Conservation (phyloP, 2,797 vertebrate genomes). For the Helostoma temminkii region DNA sequence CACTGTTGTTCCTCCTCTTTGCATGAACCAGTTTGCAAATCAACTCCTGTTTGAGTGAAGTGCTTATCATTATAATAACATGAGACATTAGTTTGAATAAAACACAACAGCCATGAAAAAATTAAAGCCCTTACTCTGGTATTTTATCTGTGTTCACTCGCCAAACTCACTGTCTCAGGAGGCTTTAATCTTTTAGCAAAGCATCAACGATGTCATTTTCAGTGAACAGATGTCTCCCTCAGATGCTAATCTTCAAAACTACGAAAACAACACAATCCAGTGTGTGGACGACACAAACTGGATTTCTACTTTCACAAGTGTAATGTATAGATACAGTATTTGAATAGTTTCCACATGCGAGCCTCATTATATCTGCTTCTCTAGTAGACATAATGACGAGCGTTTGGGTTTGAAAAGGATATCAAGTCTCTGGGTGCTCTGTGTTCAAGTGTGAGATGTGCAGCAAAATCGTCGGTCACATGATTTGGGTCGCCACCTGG, state of each 20-base stretch:
- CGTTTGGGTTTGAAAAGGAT: slow-evolving; percentile 88
- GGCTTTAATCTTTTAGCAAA: slow-evolving; percentile 22
- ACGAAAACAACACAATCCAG: no score
- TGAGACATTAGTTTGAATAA: neutral
- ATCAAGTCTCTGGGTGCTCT: slow-evolving; percentile 99
- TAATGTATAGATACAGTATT: neutral
- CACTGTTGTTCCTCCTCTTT: neutral
- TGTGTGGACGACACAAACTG: neutral
- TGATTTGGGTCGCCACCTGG: slow-evolving; percentile 99
- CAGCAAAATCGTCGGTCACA: slow-evolving; percentile 99
- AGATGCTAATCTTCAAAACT: slow-evolving; percentile 11
- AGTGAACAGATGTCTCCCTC: neutral
- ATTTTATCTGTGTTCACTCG: neutral
- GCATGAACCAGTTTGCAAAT: neutral
- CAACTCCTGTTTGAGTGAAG: no score
- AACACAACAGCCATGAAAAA: neutral
- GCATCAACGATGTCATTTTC: slow-evolving; percentile 35
- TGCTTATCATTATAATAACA: no score
- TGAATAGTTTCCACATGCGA: neutral
- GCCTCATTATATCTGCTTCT: neutral
- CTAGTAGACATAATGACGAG: no score
- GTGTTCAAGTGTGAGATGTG: slow-evolving; percentile 99
- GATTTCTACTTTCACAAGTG: neutral
- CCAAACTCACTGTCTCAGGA: neutral
- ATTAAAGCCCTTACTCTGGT: neutral